Base-by-base conservation (phyloP, 2,113 vertebrate genomes). In the Myrmecobius fasciatus region DNA sequence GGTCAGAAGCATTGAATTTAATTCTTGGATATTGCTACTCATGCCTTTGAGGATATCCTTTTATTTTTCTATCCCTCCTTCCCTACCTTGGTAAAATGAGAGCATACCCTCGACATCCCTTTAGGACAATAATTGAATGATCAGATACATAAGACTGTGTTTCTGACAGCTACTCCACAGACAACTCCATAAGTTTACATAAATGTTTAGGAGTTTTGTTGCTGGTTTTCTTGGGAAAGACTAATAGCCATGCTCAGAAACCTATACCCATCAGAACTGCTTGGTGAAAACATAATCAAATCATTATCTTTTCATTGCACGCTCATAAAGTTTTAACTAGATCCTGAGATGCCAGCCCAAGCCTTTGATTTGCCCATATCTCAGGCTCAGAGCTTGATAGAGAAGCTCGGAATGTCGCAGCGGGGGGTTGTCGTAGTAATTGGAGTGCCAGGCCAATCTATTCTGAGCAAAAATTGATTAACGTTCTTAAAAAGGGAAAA, bases 391-490 rank as follows among this genome's bases (percentile, higher is more conserved):
- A 96, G 89, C 89, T 97, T 97, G 96, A 96, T 93, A 8, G 31
- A 98, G 96, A 46, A 93, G 51, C 94, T 97, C 91, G 51, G 88
- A 96, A 97, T 97, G 97, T 92, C 97, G 95, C 93, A 96, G 96
- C 97, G 97, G 95, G 95, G 93, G 95, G 94, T 96, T 94, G 92
- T 98, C 52, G 60, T 93, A 94, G 0, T 98, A 98, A 98, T 98
- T 98, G 98, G 52, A 91, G 25, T 97, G 92, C 96, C 92, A 96
- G 98, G 96, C 25, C 96, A 96, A 94, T 96, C 94, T 97, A 95
- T 96, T 98, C 94, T 93, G 95, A 97, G 95, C 95, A 96, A 94
- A 98, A 98, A 97, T 97, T 98, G 96, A 98, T 93, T 94, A 98
- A 97, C 94, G 97, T 92, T 93, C 92, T 96, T 98, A 98, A 98